Evolutionary conservation across 2,888 invertebrate species (phyloP).

Genomic region (Automeris io): DNA sequence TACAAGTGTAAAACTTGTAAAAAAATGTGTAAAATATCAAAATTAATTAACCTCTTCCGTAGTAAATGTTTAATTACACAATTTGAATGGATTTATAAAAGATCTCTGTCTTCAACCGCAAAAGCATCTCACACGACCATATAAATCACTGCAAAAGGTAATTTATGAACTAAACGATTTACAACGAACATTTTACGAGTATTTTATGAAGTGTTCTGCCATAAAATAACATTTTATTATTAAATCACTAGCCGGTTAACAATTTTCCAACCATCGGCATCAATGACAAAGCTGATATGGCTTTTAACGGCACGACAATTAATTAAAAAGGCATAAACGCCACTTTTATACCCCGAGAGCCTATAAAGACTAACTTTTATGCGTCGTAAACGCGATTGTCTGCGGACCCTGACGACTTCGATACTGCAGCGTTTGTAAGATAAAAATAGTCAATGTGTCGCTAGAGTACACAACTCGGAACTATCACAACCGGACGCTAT

Average conservation of each 20-base stretch:
- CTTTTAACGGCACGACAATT: constrained; percentile 72
- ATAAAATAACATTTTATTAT: constrained; percentile 64
- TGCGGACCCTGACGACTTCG: constrained; percentile 59
- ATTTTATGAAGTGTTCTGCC: constrained; percentile 59
- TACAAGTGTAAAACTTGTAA: too few relatives aligned
- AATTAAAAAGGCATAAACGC: constrained; percentile 75
- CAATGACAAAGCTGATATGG: constrained; percentile 67
- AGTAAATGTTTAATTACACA: background rate
- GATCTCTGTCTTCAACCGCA: constrained; percentile 3
- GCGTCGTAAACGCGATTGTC: constrained; percentile 76
- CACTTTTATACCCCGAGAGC: constrained; percentile 71
- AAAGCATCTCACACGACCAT: constrained; percentile 7
- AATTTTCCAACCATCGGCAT: constrained; percentile 64
- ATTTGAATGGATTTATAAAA: background rate
- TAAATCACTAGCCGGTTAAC: constrained; percentile 68
- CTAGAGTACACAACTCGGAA: too few relatives aligned
- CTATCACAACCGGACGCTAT: too few relatives aligned
- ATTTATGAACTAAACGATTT: constrained; percentile 36
- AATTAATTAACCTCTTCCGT: too few relatives aligned
- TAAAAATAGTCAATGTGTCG: constrained; percentile 27
- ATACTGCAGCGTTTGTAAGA: constrained; percentile 39
- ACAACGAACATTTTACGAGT: constrained; percentile 49
- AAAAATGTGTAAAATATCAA: too few relatives aligned
- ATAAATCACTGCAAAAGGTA: constrained; percentile 29
- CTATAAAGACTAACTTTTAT: constrained; percentile 78